These are phyloP conservation scores for Heliconius ethilla DNA, from an alignment of 2,888 invertebrate genomes.

Conservation along the genomic window DNA sequence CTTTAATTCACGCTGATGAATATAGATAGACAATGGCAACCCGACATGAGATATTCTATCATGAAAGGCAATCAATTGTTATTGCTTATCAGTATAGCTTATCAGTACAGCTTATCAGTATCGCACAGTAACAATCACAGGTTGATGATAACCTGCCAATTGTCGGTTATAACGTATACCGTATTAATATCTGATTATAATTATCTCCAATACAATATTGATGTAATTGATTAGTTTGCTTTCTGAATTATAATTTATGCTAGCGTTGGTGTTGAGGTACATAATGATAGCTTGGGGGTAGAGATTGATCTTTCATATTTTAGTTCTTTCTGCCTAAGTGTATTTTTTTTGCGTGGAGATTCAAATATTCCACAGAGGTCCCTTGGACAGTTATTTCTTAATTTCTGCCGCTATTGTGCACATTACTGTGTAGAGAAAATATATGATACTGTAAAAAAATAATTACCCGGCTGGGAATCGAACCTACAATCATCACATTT, in stretches of 20 bases:
- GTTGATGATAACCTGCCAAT: constrained; percentile 7
- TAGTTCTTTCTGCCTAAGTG: too few relatives aligned
- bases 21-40: background rate
- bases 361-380: too few relatives aligned
- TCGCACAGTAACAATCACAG: constrained; percentile 2
- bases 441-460: too few relatives aligned
- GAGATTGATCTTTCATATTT: too few relatives aligned
- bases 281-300: background rate
- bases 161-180: background rate
- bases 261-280: background rate
- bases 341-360: too few relatives aligned
- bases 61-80: background rate
- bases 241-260: background rate
- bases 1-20: constrained; percentile 6
- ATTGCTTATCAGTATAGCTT: too few relatives aligned
- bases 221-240: background rate
- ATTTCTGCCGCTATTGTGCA: too few relatives aligned
- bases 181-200: constrained; percentile 3
- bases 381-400: too few relatives aligned
- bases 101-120: too few relatives aligned
- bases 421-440: too few relatives aligned
- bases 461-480: too few relatives aligned
- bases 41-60: background rate
- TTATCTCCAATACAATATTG: background rate
- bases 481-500: too few relatives aligned